Percentiles rank a stretch among this genome's conserved stretches.
These are phyloP conservation scores for Nasonia oneida DNA, from an alignment of 2,888 invertebrate species.

Conservation along the genomic window DNA sequence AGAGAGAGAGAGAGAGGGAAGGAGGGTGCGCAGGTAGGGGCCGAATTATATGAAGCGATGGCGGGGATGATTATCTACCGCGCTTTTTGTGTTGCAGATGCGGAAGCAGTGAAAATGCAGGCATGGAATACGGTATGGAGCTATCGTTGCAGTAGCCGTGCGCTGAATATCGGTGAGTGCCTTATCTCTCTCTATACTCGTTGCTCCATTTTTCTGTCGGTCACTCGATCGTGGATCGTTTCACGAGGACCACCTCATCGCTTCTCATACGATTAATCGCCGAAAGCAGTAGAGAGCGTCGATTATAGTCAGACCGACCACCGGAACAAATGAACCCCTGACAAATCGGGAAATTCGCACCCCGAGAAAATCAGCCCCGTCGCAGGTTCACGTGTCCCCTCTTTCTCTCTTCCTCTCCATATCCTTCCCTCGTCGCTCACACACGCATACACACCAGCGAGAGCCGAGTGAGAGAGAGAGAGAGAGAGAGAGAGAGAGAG, in stretches of 20 bases:
- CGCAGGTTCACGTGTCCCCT: too few species aligned
- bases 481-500: too few species aligned
- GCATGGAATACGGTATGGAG: not conserved
- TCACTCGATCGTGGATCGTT: too few species aligned
- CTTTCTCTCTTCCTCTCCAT: not conserved
- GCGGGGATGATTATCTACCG: not conserved
- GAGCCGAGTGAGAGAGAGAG: too few species aligned
- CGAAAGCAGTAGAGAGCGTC: not conserved
- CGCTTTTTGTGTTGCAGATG: conserved; percentile 31
- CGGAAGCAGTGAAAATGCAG: not conserved
- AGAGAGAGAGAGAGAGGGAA: too few species aligned
- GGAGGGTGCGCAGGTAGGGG: not conserved
- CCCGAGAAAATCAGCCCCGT: not conserved
- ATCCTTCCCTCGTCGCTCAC: not conserved
- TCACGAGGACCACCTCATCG: too few species aligned
- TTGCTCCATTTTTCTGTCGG: not conserved
- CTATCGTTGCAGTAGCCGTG: conserved; percentile 5
- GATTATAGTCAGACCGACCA: not conserved
- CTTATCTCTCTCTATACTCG: conserved; percentile 15
- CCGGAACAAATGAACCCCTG: not conserved
- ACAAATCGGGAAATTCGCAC: not conserved
- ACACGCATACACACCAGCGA: too few species aligned
- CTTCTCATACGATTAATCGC: too few species aligned
- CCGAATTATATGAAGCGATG: conserved; percentile 28
- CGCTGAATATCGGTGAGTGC: conserved; percentile 41